Evolutionary conservation across 2,113 vertebrate genomes (phyloP).

Genomic region (Excalfactoria chinensis): DNA sequence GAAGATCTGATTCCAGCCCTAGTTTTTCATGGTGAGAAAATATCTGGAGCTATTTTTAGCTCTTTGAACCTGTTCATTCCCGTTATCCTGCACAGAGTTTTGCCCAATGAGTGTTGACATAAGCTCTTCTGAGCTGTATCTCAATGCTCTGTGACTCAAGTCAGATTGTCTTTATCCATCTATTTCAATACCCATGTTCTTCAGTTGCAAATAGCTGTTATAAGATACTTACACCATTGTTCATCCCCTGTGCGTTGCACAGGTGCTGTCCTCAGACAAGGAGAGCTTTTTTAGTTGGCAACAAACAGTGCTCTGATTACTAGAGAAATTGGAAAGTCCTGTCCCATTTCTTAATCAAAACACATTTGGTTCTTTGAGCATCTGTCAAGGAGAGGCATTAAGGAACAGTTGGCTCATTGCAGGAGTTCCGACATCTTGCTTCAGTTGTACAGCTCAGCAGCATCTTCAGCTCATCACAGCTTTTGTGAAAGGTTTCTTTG

Average conservation of each 20-base stretch:
- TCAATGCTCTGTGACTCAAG: neutral
- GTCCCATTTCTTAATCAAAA: neutral
- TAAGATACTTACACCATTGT: neutral
- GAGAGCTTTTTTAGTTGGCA: neutral
- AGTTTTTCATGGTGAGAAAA: neutral
- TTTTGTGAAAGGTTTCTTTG: neutral
- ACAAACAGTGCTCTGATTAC: neutral
- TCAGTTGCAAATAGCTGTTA: neutral
- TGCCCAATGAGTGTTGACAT: conserved; percentile 24
- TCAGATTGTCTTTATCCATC: conserved; percentile 29
- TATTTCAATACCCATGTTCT: conserved; percentile 38
- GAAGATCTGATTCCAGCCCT: neutral
- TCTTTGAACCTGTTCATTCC: conserved; percentile 35
- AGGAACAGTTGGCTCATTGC: neutral
- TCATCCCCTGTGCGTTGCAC: neutral
- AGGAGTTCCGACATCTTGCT: neutral
- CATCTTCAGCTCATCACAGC: neutral
- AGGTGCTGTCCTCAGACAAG: neutral
- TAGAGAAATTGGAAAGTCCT: neutral
- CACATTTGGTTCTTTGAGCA: neutral
- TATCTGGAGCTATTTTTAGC: conserved; percentile 28
- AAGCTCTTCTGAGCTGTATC: conserved; percentile 33
- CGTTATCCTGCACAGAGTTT: conserved; percentile 32
- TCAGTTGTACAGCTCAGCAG: neutral
- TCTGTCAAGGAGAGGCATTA: neutral